These are phyloP conservation scores for Chelonus formosanus DNA, from an alignment of 2,888 invertebrate species.

Conservation along the genomic window DNA sequence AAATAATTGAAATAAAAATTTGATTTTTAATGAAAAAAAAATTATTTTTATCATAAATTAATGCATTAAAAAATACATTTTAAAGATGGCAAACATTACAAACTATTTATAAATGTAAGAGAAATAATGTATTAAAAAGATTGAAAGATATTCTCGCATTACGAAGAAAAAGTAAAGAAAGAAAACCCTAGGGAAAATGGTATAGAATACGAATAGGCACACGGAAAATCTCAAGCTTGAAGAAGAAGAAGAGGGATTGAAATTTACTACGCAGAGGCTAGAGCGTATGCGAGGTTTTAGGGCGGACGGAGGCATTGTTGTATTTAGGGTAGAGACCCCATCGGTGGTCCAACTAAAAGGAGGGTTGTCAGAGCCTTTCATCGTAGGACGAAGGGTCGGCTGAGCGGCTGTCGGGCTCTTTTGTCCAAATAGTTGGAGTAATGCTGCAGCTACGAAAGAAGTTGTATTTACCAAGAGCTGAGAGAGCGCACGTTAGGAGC, in stretches of 20 bases:
- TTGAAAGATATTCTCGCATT: neutral
- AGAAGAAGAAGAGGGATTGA: constrained; percentile 16
- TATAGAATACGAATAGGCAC: no score
- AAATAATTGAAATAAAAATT: no score
- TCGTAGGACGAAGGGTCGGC: constrained; percentile 49
- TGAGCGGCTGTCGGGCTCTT: constrained; percentile 55
- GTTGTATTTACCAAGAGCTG: constrained; percentile 18
- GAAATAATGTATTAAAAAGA: no score
- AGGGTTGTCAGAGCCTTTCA: constrained; percentile 36
- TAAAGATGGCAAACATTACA: no score
- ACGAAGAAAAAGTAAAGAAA: constrained; percentile 11
- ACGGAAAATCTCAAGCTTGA: neutral
- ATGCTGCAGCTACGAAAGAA: constrained; percentile 18
- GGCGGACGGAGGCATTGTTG: constrained; percentile 27
- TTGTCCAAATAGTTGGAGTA: constrained; percentile 49
- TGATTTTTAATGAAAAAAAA: no score
- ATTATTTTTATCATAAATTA: no score
- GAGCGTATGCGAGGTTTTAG: constrained; percentile 21
- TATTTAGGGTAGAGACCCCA: constrained; percentile 28
- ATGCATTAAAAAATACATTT: no score
- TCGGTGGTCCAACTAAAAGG: constrained; percentile 31
- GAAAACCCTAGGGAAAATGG: constrained; percentile 16
- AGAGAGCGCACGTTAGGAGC: no score
- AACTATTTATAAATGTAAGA: no score
- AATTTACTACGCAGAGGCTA: constrained; percentile 6